Base-by-base conservation (phyloP, 2,113 vertebrate genomes). In the Ochotona princeps region DNA sequence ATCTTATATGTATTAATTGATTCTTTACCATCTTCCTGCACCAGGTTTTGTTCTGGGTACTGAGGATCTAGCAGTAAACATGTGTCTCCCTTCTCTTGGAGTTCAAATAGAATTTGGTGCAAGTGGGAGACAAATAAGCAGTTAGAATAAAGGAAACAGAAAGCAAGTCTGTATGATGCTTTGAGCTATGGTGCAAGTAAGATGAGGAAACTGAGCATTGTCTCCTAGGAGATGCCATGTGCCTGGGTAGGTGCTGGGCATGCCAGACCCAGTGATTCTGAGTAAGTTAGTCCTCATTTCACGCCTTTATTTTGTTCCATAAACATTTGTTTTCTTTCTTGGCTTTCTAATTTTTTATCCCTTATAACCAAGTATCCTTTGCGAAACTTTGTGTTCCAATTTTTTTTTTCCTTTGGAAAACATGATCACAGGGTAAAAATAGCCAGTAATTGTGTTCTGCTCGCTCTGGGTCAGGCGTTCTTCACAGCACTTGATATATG, bases 301-400 rank as follows among this genome's bases (percentile, higher is more conserved):
- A 44, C 38, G 6, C 38, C 38, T 44, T 44, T 44, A 44, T 44
- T 44, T 44, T 44, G 38, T 44, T 44, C 38, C 3, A 6, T 44
- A 70, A 49, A 14, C 73, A 4, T 80, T 61, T 60, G 63, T 28
- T 72, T 21, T 35, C 63, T 94, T 20, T 70, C 47, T 88, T 49
- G 91, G 30, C 7, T 73, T 92, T 60, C 12, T 60, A n/a, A 28
- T 85, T 70, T 91, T 90, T 83, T 70, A n/a, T n/a, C 81, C 44
- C 23, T 82, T 90, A 69, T 65, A 69, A 44, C 81, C 38, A 81
- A 94, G 82, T 76, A 60, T 78, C 57, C 54, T 87, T 88, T 94
- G 54, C 65, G 76, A 86, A 87, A 32, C 28, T 63, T 84, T 51
- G 44, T 44, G 11, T 91, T 72, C 87, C 73, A 21, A 8, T 70